Evolutionary conservation across 2,888 invertebrate species (phyloP), one percentile per base, ranked within the genome.

Genomic region (Merodon equestris): DNA sequence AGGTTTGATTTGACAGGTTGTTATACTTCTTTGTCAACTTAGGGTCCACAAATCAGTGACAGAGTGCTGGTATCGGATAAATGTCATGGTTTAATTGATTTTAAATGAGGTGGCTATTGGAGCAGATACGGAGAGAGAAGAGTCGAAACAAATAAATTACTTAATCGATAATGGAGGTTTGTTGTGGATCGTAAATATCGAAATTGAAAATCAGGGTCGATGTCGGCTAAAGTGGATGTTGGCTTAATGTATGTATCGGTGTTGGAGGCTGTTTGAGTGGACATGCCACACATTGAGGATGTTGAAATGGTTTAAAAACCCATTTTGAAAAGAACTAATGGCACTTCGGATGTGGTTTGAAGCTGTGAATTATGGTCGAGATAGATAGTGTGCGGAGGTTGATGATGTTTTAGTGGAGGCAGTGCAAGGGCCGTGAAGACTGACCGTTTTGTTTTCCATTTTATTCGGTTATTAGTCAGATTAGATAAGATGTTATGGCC

Each of bases 1-100:
- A 56, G 54, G 44, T 40, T 36, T 34, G 40, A 54, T 50, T 50
- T 64, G 68, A 74, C 74, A 79, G 67, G 79, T 79, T 74, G 68
- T 74, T 79, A 54, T 74, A 68, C 68, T 57, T 70, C 74, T 63
- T 57, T 79, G 74, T 73, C 74, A 79, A 70, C 67, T 79, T 61
- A 70, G 51, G 74, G 63, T 27, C 79, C 60, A 79, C 74, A 79
- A 79, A 79, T 79, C 79, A 79, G 64, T 70, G 70, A 38, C 40
- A 38, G 44, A 74, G 54, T 58, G 51, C 38, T 58, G 50, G 27
- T 73, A 73, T 73, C 73, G 53, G 73, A 60, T 73, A 42, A 51
- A 66, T 58, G 74, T 74, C 74, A 58, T 70, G 60, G 68, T 79
- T 70, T 79, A 79, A 74, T 74, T 79, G 79, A 79, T 79, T 79